phyloP scores from a whole-genome alignment of 2,888 invertebrate genomes.

The Dasysyrphus tricinctus region DNA sequence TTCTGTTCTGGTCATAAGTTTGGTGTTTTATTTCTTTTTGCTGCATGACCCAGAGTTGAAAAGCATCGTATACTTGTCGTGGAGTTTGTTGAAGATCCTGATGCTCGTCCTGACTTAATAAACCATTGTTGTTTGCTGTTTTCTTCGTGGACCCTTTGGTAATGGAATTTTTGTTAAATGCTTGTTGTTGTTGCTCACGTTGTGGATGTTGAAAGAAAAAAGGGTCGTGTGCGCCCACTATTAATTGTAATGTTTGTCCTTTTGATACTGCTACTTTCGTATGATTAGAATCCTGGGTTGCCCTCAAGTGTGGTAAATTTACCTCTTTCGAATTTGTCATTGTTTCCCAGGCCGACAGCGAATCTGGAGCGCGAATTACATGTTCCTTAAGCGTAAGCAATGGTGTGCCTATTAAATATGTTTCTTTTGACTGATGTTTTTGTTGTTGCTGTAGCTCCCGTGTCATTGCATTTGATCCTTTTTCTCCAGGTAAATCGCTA shows the following conservation, averaged over 20 bases:
- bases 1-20: background rate
- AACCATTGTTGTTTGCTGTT: conserved; percentile 77
- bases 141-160: conserved; percentile 79
- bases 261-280: conserved; percentile 61
- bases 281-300: conserved; percentile 39
- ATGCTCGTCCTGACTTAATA: background rate
- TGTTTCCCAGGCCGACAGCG: background rate
- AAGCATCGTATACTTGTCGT: conserved; percentile 24
- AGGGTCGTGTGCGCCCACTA: conserved; percentile 16
- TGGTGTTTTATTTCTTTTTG: conserved; percentile 20
- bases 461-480: conserved; percentile 11
- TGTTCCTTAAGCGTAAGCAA: conserved; percentile 82
- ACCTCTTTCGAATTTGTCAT: conserved; percentile 46
- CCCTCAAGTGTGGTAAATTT: conserved; percentile 50
- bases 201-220: conserved; percentile 10
- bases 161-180: conserved; percentile 77
- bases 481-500: conserved; percentile 32
- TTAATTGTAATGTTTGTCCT: conserved; percentile 58
- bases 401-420: conserved; percentile 82
- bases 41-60: background rate
- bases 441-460: conserved; percentile 78
- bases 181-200: conserved; percentile 13
- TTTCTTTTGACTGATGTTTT: conserved; percentile 78
- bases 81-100: conserved; percentile 50
- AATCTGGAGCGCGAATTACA: conserved; percentile 80